Conservation (phyloP, 2,113 vertebrate genomes). For the Oreochromis spilurus region DNA sequence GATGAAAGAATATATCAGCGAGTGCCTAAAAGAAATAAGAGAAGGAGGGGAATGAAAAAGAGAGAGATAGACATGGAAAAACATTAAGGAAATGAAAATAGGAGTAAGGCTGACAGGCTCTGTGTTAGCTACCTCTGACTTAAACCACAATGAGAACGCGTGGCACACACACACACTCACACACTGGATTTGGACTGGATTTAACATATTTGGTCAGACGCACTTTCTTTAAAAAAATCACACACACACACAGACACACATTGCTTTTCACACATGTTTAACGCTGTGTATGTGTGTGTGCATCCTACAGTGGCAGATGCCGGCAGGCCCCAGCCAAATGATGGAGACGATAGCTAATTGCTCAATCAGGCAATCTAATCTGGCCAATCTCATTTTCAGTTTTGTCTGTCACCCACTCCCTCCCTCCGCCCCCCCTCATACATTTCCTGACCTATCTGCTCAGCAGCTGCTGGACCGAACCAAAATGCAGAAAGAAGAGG, state of each 20-base stretch:
- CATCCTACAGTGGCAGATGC: conserved; percentile 61
- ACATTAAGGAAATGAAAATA: conserved; percentile 40
- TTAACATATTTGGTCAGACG: neutral
- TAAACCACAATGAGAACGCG: conserved; percentile 13
- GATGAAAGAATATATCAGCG: conserved; percentile 34
- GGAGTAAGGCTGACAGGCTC: conserved; percentile 18
- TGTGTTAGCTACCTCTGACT: conserved; percentile 22
- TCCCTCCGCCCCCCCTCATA: neutral
- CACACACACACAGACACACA: neutral
- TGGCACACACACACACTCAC: neutral
- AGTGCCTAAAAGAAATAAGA: conserved; percentile 16
- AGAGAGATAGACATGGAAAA: neutral
- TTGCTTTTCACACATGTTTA: neutral
- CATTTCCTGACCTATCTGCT: conserved; percentile 41
- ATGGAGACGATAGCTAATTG: conserved; percentile 66
- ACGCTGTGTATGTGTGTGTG: neutral
- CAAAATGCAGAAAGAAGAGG: neutral
- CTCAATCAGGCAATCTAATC: conserved; percentile 71
- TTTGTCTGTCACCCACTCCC: neutral
- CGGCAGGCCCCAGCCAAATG: conserved; percentile 42
- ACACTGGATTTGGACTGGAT: neutral
- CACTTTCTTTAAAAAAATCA: neutral
- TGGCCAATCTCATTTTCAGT: conserved; percentile 61
- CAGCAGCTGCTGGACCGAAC: conserved; percentile 42
- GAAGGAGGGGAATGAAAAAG: conserved; percentile 3